Evolutionary conservation across 1,140 invertebrate species (phyloP).

Genomic region (Cotesia typhae): DNA sequence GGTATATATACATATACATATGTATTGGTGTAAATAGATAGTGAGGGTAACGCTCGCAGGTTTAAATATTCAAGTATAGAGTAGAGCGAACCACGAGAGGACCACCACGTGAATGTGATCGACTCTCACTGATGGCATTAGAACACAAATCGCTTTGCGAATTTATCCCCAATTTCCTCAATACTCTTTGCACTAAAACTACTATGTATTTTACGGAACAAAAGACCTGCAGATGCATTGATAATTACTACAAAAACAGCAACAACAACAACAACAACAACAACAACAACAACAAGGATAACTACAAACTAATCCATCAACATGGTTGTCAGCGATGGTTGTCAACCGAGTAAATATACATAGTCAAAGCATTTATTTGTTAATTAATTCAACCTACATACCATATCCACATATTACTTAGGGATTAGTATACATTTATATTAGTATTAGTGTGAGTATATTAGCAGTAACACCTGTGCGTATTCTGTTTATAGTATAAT

Average conservation of each 20-base stretch:
- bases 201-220: neutral
- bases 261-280: too few relatives aligned
- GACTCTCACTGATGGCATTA: conserved; percentile 21
- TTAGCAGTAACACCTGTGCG: too few relatives aligned
- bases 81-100: conserved; percentile 18
- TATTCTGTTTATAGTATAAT: too few relatives aligned
- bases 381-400: neutral
- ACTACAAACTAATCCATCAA: neutral
- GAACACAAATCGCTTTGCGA: conserved; percentile 16
- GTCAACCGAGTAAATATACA: neutral
- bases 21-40: neutral
- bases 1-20: neutral
- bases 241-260: neutral
- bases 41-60: neutral
- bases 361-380: neutral
- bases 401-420: neutral
- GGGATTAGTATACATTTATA: neutral
- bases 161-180: conserved; percentile 8
- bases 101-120: neutral
- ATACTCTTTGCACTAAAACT: conserved; percentile 7
- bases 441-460: too few relatives aligned
- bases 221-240: neutral
- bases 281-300: too few relatives aligned
- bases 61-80: conserved; percentile 28
- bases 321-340: neutral